phyloP scores from a whole-genome alignment of 1,140 invertebrate genomes.

The Leguminivora glycinivorella region DNA sequence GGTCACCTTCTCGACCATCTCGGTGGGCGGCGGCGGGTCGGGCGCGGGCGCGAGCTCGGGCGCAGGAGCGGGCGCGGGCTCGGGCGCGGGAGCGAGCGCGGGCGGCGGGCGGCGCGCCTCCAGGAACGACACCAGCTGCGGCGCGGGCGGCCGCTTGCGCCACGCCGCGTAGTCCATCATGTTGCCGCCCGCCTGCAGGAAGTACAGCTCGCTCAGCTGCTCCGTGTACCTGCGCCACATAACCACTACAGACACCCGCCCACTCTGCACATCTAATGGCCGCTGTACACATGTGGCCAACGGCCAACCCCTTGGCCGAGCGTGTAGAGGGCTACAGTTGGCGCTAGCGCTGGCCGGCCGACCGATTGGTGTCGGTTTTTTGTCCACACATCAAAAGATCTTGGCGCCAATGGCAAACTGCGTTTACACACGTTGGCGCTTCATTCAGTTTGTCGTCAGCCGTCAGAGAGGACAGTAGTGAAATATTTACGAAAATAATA shows the following conservation, averaged over 20 bases:
- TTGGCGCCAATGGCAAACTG: no score
- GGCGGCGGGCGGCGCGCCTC: conserved; percentile 84
- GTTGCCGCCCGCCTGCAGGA: conserved; percentile 90
- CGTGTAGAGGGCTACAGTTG: no score
- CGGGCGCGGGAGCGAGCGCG: conserved; percentile 41
- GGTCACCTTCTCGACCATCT: conserved; percentile 56
- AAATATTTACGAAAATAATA: no score
- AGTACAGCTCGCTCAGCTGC: conserved; percentile 90
- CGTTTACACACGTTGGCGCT: no score
- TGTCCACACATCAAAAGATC: no score
- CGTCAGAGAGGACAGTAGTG: no score
- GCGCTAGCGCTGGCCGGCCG: no score
- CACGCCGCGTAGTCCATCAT: conserved; percentile 92
- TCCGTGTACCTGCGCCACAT: conserved; percentile 83
- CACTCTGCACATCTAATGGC: no score
- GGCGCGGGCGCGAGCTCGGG: conserved; percentile 57
- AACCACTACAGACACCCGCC: neutral
- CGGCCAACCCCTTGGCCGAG: no score
- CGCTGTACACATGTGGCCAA: no score
- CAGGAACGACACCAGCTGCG: conserved; percentile 86
- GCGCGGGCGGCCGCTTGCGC: conserved; percentile 87
- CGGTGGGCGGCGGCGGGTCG: conserved; percentile 40
- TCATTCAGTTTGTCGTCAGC: no score
- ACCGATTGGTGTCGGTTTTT: no score
- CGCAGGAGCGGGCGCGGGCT: conserved; percentile 60